A percentile compares a stretch with the other conserved stretches of the same genome.
Conservation (phyloP, 1,140 invertebrate genomes). For the Hypothenemus hampei region DNA sequence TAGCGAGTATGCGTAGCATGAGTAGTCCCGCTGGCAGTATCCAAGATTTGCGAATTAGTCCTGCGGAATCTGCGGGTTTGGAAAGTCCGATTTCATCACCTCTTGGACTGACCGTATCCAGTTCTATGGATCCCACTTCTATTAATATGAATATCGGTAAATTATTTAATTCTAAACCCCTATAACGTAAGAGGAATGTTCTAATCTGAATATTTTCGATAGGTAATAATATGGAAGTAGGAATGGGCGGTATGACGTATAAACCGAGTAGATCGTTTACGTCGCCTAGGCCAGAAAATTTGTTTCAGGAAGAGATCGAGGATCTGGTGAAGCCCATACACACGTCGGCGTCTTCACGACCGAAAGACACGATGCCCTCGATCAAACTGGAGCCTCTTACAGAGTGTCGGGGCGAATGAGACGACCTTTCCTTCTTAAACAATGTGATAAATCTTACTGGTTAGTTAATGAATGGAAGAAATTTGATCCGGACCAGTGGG, state of each 20-base stretch:
- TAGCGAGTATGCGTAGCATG: constrained; percentile 40
- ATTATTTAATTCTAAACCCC: neutral
- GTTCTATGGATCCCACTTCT: constrained; percentile 41
- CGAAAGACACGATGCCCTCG: constrained; percentile 40
- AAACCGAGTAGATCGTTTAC: constrained; percentile 55
- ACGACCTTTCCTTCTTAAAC: constrained; percentile 27
- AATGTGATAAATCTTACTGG: constrained; percentile 44
- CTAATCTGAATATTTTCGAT: constrained; percentile 1
- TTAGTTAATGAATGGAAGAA: constrained; percentile 9
- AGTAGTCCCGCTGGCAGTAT: constrained; percentile 43
- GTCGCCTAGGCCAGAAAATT: constrained; percentile 57
- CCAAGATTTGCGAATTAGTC: constrained; percentile 44
- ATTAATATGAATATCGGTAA: constrained; percentile 41
- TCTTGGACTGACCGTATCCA: constrained; percentile 43
- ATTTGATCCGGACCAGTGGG: too few relatives aligned
- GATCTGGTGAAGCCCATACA: constrained; percentile 54
- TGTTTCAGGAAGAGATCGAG: constrained; percentile 57
- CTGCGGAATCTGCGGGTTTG: constrained; percentile 40
- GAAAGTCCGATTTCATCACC: constrained; percentile 53
- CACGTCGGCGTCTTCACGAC: constrained; percentile 27
- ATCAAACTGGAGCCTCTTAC: constrained; percentile 53
- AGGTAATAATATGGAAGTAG: constrained; percentile 46
- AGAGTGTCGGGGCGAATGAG: constrained; percentile 49
- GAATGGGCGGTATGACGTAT: constrained; percentile 60
- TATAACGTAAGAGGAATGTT: neutral